Base-by-base conservation (phyloP, 2,113 vertebrate species). In the Tragulus kanchil region DNA sequence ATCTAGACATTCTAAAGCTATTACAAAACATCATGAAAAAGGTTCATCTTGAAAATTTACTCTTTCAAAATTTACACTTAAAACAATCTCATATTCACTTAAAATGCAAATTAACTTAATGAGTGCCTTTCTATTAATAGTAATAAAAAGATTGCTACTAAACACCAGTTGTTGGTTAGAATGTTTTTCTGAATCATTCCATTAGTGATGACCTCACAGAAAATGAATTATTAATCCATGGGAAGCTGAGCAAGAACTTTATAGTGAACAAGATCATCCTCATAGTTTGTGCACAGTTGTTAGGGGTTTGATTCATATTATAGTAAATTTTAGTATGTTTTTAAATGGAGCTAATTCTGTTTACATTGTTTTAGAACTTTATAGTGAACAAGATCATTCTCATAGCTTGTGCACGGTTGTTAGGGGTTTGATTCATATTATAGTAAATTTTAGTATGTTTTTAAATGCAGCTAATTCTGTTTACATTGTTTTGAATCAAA, bases 11-110 rank as follows among this genome's bases (percentile, higher is more conserved):
- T 96, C 59, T 95, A 75, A 92, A 87, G 56, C 21, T 64, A 56
- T 69, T 94, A 13, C 82, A 94, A 88, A 91, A 4, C 64, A 94
- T 81, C 31, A 89, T 86, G 61, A 85, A 94, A 79, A 92, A 48
- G 56, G 12, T 67, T 79, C 58, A 62, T 86, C 54, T 92, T 96
- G 95, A 98, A 98, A 97, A 65, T 89, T 26, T 89, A 92, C 61
- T 95, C 84, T 95, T 98, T 97, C 92, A 92, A 89, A 97, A 98
- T 97, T 92, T 94, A 95, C 65, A 94, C 58, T 78, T 93, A 95
- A 96, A 98, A 95, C 97, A 96, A 96, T 94, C 14, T 89, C 59
- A 86, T 54, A 36, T 50, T 54, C 85, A 98, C 95, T 97, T 96
- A 89, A 97, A 94, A 98, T 96, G 75, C 62, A 96, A 97, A 97